Conservation (phyloP, 2,888 invertebrate species). For the Lypha dubia region DNA sequence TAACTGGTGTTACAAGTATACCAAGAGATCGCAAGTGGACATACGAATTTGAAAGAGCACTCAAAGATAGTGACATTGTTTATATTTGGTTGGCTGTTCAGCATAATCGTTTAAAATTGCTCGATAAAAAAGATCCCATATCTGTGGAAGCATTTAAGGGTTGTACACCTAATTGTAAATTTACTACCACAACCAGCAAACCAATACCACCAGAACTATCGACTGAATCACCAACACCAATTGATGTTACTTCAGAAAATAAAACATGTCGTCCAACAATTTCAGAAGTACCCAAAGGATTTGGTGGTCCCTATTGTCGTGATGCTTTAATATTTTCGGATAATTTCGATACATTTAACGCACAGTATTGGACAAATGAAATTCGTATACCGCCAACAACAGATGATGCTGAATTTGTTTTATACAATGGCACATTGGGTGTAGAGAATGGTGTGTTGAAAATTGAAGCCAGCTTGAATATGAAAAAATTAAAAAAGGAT, state of each 20-base stretch:
- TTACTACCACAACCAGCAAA: conserved; percentile 7
- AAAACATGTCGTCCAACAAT: conserved; percentile 59
- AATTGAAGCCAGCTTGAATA: conserved; percentile 81
- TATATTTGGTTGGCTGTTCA: conserved; percentile 87
- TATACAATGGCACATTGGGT: conserved; percentile 82
- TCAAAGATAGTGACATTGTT: conserved; percentile 85
- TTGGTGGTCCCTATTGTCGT: conserved; percentile 80
- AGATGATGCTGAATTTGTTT: conserved; percentile 84
- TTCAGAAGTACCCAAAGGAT: conserved; percentile 50
- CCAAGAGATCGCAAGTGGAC: conserved; percentile 85
- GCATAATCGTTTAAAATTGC: conserved; percentile 84
- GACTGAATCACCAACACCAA: conserved; percentile 1
- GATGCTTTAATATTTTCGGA: conserved; percentile 87
- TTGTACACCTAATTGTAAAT: conserved; percentile 49
- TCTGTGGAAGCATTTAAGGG: conserved; percentile 64
- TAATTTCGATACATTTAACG: conserved; percentile 84
- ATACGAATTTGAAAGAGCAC: conserved; percentile 83
- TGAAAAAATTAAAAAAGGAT: conserved; percentile 78
- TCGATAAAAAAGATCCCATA: conserved; percentile 72
- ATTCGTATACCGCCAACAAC: conserved; percentile 85
- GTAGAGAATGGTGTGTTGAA: conserved; percentile 79
- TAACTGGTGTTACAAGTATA: conserved; percentile 83
- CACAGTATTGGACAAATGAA: conserved; percentile 85
- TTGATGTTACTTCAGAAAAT: conserved; percentile 23
- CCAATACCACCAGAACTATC: background rate